Evolutionary conservation across 2,888 invertebrate genomes (phyloP), one percentile per base, ranked within the genome.

Genomic region (Ophion slaviceki): DNA sequence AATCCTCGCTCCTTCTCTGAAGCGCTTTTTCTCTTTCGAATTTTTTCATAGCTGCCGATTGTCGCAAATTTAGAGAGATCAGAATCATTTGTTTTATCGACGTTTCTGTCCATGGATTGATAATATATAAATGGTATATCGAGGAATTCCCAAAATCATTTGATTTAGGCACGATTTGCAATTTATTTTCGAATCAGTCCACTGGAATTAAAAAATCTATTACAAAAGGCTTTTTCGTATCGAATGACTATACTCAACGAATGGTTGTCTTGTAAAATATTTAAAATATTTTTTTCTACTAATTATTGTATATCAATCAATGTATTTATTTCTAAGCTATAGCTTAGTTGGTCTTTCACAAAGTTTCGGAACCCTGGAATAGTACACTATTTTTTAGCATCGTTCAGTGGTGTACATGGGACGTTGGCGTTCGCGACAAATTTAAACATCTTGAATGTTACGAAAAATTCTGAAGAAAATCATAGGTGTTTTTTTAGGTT

Each of bases 1-100:
- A 66, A 84, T 84, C 76, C 59, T 57, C 57, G 45, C 57, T 78
- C 45, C 32, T 77, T 53, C 20, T 17, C 47, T 62, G n/a, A 24
- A 20, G n/a, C 40, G 40, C 32, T 47, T 47, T 8, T 40, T 14
- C 57, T 62, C 45, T 32, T 68, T 53, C 24, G 17, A 45, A 8
- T n/a, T 28, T 11, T 32, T 66, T 66, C 66, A 53, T 28, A 53
- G 40, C 24, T 70, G 20, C 20, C 76, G 20, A 40, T 70, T 45
- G 40, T 11, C 77, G 47, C 59, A 62, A 57, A 70, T 76, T 76
- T 64, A 10, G 20, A 53, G 40, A 53, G 66, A 76, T 82, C 70
- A 71, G 57, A 17, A 24, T 17, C 14, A 59, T n/a, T 68, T 67
- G 66, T 72, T 47, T 47, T 59, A 36, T 40, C 59, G 14, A 20